Conservation (phyloP, 2,797 vertebrate species). For the Cyprinodon diabolis region DNA sequence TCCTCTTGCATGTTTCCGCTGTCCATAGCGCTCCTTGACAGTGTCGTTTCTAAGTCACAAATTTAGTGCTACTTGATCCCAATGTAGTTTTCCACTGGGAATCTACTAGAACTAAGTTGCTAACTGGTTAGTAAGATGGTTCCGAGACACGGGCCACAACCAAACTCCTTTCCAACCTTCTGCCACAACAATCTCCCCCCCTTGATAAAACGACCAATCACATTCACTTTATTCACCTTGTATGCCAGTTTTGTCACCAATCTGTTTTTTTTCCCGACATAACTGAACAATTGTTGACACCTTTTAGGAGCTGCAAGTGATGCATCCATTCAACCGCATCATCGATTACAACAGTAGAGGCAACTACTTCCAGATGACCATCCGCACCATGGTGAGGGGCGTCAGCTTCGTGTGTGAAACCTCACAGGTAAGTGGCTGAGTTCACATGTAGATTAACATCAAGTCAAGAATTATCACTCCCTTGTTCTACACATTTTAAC, state of each 20-base stretch:
- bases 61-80: no score
- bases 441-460: not conserved
- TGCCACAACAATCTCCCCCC: no score
- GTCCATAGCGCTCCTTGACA: no score
- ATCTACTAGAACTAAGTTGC: no score
- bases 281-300: constrained; percentile 3
- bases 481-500: not conserved
- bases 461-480: not conserved
- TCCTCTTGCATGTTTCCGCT: no score
- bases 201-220: no score
- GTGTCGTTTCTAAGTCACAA: no score
- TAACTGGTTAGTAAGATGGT: no score
- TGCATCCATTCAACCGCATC: constrained; percentile 89
- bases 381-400: constrained; percentile 84
- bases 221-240: no score
- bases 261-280: not conserved
- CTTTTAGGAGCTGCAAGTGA: constrained; percentile 84
- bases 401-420: constrained; percentile 89
- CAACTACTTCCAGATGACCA: constrained; percentile 88
- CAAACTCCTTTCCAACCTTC: no score
- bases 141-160: no score
- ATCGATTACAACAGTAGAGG: constrained; percentile 87
- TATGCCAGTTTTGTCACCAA: not conserved
- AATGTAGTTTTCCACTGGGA: no score
- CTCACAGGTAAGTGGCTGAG: constrained; percentile 81